These are phyloP conservation scores for Xerus rutilus DNA, from an alignment of 2,797 vertebrate species.

Conservation along the genomic window DNA sequence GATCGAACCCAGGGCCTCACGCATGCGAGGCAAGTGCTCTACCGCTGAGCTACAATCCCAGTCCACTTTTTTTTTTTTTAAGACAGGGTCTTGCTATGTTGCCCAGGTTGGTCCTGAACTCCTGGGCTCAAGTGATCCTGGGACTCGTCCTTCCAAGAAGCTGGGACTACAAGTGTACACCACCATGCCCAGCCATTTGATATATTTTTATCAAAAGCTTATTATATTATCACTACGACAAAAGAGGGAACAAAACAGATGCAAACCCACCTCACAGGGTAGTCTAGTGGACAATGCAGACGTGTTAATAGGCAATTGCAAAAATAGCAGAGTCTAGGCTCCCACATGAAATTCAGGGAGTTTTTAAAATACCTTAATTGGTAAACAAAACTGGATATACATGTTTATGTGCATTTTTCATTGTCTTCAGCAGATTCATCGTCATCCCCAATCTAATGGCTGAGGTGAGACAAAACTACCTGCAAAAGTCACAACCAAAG, in stretches of 20 bases:
- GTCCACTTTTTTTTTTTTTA: too few relatives aligned
- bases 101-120: too few relatives aligned
- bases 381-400: background rate
- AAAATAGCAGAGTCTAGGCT: background rate
- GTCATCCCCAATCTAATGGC: background rate
- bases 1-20: too few relatives aligned
- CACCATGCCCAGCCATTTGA: background rate
- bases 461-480: conserved; percentile 28
- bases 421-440: conserved; percentile 16
- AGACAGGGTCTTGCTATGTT: too few relatives aligned
- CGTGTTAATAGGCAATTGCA: background rate
- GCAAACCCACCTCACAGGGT: background rate
- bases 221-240: background rate
- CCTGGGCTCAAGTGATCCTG: too few relatives aligned
- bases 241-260: background rate
- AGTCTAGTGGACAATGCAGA: background rate
- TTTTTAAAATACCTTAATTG: background rate
- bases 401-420: background rate
- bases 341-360: background rate
- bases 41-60: too few relatives aligned
- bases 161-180: too few relatives aligned
- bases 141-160: too few relatives aligned
- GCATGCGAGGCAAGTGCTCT: too few relatives aligned
- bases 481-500: background rate
- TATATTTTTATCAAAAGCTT: background rate